Conservation (phyloP, 2,797 vertebrate genomes). For the Malurus leucopterus region DNA sequence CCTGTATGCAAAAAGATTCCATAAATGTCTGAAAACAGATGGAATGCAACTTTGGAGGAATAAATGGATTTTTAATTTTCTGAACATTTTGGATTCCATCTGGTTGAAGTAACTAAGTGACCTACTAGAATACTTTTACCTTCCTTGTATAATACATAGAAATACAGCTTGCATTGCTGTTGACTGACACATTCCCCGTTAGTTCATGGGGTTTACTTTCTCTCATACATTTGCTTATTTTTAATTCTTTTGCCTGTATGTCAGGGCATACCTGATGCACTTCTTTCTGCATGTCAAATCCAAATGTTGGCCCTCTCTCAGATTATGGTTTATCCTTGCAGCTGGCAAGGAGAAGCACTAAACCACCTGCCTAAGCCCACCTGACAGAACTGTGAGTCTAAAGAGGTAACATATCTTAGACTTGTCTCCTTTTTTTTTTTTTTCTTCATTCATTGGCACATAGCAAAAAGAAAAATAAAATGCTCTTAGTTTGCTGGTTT, state of each 20-base stretch:
- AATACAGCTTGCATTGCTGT: neutral
- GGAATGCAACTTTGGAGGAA: constrained; percentile 57
- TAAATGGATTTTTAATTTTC: constrained; percentile 65
- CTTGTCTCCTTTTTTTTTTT: neutral
- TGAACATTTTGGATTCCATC: constrained; percentile 63
- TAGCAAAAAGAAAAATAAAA: neutral
- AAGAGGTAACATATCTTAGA: neutral
- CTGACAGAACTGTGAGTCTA: neutral
- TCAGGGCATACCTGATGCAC: neutral
- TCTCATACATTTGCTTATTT: neutral
- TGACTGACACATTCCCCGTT: neutral
- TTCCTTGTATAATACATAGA: neutral
- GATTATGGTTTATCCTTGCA: neutral
- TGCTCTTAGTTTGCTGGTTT: neutral
- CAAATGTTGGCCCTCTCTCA: neutral
- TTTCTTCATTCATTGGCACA: neutral
- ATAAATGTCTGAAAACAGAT: constrained; percentile 61
- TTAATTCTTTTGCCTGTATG: neutral
- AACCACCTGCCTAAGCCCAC: neutral
- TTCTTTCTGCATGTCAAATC: neutral
- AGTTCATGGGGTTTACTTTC: neutral
- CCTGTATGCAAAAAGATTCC: constrained; percentile 61
- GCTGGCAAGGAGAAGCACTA: neutral
- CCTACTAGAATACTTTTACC: constrained; percentile 44
- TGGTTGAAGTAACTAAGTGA: constrained; percentile 54